A percentile compares a stretch with the other conserved stretches of the same genome.
phyloP scores from a whole-genome alignment of 1,140 invertebrate genomes.

The Magallana gigas region DNA sequence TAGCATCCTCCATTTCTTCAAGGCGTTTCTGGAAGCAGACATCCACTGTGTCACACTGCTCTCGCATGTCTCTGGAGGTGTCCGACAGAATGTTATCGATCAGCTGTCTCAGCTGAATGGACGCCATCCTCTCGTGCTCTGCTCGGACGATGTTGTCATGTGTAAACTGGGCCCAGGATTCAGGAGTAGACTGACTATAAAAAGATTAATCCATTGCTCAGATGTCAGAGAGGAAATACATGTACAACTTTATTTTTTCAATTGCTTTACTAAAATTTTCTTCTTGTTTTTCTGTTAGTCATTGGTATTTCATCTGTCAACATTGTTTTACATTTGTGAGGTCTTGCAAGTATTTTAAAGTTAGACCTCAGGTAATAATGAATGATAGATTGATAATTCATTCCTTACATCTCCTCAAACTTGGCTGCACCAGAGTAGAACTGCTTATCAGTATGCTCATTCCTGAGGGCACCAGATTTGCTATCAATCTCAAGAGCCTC shows the following conservation, averaged over 20 bases:
- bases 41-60: conserved; percentile 79
- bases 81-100: conserved; percentile 79
- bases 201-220: not conserved
- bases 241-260: not conserved
- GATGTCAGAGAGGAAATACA: too few species aligned
- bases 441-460: conserved; percentile 79
- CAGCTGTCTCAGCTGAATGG: conserved; percentile 78
- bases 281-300: not conserved
- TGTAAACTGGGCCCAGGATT: conserved; percentile 80
- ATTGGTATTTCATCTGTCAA: too few species aligned
- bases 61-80: conserved; percentile 79
- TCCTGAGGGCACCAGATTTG: conserved; percentile 72
- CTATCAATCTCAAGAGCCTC: conserved; percentile 88
- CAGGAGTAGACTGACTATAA: conserved; percentile 79
- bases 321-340: too few species aligned
- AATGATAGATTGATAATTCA: too few species aligned
- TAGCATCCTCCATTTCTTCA: conserved; percentile 78
- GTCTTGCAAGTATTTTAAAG: too few species aligned
- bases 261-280: not conserved
- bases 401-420: conserved; percentile 79
- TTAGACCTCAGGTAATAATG: too few species aligned
- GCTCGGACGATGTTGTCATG: conserved; percentile 79
- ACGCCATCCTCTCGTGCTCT: conserved; percentile 79
- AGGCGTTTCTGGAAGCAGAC: conserved; percentile 76
- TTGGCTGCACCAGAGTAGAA: conserved; percentile 79